Percentiles rank a stretch among this genome's conserved stretches.
phyloP scores from a whole-genome alignment of 2,888 invertebrate genomes.

The Gastrophysa polygoni region DNA sequence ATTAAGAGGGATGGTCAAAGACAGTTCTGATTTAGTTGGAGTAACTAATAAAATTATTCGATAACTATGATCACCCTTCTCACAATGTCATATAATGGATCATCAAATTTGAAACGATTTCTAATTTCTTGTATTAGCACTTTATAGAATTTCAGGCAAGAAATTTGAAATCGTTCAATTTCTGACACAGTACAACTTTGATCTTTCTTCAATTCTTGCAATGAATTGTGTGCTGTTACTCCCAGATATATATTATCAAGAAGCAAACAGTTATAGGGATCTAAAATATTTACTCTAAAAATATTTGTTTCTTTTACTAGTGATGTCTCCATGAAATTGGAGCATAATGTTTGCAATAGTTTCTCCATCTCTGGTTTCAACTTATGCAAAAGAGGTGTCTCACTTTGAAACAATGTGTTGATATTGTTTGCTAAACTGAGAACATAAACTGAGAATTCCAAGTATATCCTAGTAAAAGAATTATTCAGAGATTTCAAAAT shows the following conservation, averaged over 20 bases:
- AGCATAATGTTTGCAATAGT: slow-evolving; percentile 22
- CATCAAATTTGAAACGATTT: neutral
- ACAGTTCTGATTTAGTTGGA: no score
- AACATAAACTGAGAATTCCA: slow-evolving; percentile 34
- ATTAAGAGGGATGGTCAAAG: no score
- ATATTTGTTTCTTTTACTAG: slow-evolving; percentile 8
- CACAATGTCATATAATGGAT: no score
- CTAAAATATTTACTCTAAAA: neutral
- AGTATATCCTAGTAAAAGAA: slow-evolving; percentile 7
- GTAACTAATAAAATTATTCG: no score
- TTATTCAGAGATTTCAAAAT: slow-evolving; percentile 6
- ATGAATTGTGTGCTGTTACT: slow-evolving; percentile 5
- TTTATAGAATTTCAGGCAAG: slow-evolving; percentile 3
- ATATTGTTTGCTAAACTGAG: slow-evolving; percentile 24
- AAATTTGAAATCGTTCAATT: slow-evolving; percentile 11
- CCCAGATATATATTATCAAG: slow-evolving; percentile 5
- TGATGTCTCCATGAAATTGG: slow-evolving; percentile 18
- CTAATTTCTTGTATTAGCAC: neutral
- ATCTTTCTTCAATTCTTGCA: slow-evolving; percentile 1
- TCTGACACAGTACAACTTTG: neutral
- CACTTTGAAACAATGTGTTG: slow-evolving; percentile 33
- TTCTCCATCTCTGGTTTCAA: slow-evolving; percentile 34
- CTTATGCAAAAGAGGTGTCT: slow-evolving; percentile 28
- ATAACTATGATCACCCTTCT: no score
- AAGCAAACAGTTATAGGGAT: neutral